A percentile compares a stretch with the other conserved stretches of the same genome.
Evolutionary conservation across 2,888 invertebrate species (phyloP).

Genomic region (Chirona hameri): DNA sequence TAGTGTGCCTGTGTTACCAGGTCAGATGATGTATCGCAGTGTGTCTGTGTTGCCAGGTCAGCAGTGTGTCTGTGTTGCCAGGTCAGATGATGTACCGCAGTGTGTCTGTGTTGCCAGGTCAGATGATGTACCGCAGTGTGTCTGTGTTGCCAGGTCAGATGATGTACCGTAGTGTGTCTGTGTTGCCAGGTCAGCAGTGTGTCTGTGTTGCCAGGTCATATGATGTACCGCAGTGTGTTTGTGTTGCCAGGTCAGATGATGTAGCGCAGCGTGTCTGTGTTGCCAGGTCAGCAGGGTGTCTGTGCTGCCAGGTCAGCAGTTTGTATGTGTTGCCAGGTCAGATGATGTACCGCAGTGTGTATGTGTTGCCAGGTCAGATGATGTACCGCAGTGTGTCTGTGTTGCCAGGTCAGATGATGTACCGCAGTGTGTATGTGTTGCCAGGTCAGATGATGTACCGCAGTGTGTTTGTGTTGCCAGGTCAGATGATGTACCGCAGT

Average conservation of each 20-base stretch:
- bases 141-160: no score
- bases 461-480: conserved; percentile 43
- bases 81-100: no score
- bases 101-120: conserved; percentile 54
- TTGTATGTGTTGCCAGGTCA: conserved; percentile 65
- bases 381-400: no score
- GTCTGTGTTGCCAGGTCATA: no score
- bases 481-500: conserved; percentile 84
- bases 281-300: no score
- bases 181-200: conserved; percentile 59
- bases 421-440: conserved; percentile 44
- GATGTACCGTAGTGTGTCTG: no score
- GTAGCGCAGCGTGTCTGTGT: conserved; percentile 50
- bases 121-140: conserved; percentile 74
- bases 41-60: conserved; percentile 58
- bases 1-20: no score
- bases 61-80: conserved; percentile 40
- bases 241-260: conserved; percentile 79
- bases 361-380: no score
- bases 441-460: no score
- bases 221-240: no score
- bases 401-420: conserved; percentile 83
- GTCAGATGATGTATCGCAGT: no score
- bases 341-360: conserved; percentile 70
- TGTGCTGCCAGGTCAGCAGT: no score